These are phyloP conservation scores for Parazoanthus atlanticus DNA, from an alignment of 92 coral and sea anemone species.

Conservation along the genomic window DNA sequence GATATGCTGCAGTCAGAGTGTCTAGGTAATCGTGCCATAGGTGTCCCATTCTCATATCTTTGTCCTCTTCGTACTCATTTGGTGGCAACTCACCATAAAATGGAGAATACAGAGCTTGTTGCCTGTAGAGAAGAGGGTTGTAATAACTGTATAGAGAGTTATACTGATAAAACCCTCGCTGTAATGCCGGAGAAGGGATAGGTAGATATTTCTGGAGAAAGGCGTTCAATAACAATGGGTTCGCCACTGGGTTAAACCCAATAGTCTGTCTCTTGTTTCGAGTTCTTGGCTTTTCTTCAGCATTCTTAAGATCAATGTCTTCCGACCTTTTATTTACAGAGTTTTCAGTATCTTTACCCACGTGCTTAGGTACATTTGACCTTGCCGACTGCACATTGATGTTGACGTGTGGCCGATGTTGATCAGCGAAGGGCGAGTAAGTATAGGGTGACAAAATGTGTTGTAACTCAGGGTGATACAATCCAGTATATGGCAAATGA, in stretches of 20 bases:
- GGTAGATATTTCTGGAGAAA: slow-evolving; percentile 18
- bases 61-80: slow-evolving; percentile 42
- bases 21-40: slow-evolving; percentile 13
- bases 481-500: slow-evolving; percentile 21
- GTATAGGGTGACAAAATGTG: slow-evolving; percentile 42
- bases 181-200: slow-evolving; percentile 32
- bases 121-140: slow-evolving; percentile 10
- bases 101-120: slow-evolving; percentile 16
- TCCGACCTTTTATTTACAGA: slow-evolving; percentile 48
- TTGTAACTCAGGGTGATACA: slow-evolving; percentile 7
- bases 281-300: not conserved
- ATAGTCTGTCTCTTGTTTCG: slow-evolving; percentile 22
- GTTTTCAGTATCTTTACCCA: slow-evolving; percentile 39
- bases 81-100: slow-evolving; percentile 34
- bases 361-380: slow-evolving; percentile 65
- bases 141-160: not conserved
- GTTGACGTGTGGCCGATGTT: slow-evolving; percentile 79
- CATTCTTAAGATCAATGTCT: slow-evolving; percentile 28
- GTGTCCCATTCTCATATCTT: slow-evolving; percentile 34
- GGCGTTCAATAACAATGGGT: slow-evolving; percentile 14
- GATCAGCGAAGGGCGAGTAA: slow-evolving; percentile 42
- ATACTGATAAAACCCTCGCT: not conserved
- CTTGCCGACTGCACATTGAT: slow-evolving; percentile 92
- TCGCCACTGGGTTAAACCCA: not conserved
- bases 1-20: slow-evolving; percentile 54